These are phyloP conservation scores for Anas bahamensis DNA, from an alignment of 2,797 vertebrate species.

Conservation along the genomic window DNA sequence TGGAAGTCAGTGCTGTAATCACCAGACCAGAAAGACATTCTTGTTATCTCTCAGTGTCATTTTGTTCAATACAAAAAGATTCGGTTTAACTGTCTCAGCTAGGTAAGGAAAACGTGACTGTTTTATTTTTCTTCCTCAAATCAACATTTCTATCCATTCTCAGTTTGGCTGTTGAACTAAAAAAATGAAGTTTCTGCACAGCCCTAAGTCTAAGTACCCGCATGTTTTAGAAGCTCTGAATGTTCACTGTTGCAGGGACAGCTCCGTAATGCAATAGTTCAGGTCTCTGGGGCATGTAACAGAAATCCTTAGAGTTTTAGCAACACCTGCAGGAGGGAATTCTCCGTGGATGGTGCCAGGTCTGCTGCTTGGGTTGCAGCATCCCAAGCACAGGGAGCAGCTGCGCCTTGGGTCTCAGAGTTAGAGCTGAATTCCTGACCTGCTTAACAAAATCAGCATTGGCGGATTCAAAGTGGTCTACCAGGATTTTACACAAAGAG, in stretches of 20 bases:
- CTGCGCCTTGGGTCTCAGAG: neutral
- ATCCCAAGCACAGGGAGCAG: fast-evolving
- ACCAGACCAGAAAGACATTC: neutral
- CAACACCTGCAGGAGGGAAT: neutral
- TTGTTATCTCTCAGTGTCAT: neutral
- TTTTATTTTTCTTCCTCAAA: neutral
- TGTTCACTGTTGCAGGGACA: no score
- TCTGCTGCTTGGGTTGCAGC: neutral
- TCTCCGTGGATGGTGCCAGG: neutral
- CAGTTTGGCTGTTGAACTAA: neutral
- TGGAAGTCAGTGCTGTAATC: neutral
- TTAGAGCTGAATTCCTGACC: neutral
- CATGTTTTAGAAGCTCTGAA: neutral
- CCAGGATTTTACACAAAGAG: neutral
- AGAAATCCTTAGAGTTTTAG: neutral
- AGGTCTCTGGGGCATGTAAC: neutral
- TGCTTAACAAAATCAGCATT: neutral
- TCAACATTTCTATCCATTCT: neutral
- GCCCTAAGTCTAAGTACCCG: no score
- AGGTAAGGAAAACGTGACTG: fast-evolving
- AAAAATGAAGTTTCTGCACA: neutral
- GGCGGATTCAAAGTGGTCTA: neutral
- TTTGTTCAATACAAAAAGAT: neutral
- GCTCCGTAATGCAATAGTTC: neutral
- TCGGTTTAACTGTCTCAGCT: neutral